Base-by-base conservation (phyloP, 2,888 invertebrate species). In the Philaethria dido region DNA sequence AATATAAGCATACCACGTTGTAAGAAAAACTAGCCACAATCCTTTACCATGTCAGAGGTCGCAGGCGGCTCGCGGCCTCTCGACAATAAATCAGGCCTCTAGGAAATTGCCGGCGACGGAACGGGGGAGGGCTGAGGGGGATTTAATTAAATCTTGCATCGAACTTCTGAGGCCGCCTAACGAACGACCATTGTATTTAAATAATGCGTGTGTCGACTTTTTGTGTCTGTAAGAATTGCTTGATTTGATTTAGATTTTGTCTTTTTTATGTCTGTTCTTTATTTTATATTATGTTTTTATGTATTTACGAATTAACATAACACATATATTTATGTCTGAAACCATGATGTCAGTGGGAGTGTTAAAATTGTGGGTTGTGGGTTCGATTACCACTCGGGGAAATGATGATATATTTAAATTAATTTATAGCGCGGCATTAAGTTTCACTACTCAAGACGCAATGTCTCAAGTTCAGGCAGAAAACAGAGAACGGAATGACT, bases 111-210 rank as follows among this genome's bases (percentile, higher is more conserved):
- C 86, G 88, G 82, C 86, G 86, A 84, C 84, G 85, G 73, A 68
- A 70, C 70, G 66, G 48, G 70, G 64, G 52, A 64, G 36, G 54
- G 61, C 71, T 70, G 73, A 73, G 78, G 78, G 87, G 87, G 89
- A 93, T 93, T 93, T 93, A 93, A 93, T 93, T 93, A 93, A 93
- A 93, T 93, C 93, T 93, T 93, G 92, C 93, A 92, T 93, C 92
- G 93, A 93, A 93, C 92, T 93, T 88, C 90, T 89, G 90, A 90
- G 90, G 90, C 89, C 84, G 86, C 82, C 90, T 92, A 92, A 92
- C 91, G 92, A 92, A 92, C 88, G 87, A 78, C 90, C 85, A 92
- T 92, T 92, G 92, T 92, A 88, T 88, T 92, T 89, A 87, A 92
- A 92, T 91, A 92, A 89, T 87, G 88, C 82, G 85, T 86, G 86